Evolutionary conservation across 1,140 invertebrate genomes (phyloP).

Genomic region (Aphelinus atriplicis): DNA sequence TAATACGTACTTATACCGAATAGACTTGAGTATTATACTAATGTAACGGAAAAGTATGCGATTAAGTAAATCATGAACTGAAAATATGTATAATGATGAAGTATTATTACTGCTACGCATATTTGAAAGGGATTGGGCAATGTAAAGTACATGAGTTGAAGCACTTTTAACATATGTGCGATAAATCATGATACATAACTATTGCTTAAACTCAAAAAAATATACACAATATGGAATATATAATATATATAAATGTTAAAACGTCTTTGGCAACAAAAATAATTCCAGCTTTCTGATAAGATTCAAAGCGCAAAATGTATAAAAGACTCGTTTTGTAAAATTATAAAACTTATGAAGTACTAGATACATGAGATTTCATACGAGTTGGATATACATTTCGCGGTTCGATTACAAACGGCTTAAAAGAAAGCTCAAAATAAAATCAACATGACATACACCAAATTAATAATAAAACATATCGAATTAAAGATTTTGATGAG

Average conservation of each 20-base stretch:
- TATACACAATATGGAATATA: too few species aligned
- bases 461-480: slow-evolving; percentile 23
- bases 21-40: slow-evolving; percentile 29
- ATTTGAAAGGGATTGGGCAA: background rate
- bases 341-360: background rate
- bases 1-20: slow-evolving; percentile 40
- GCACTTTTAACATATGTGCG: slow-evolving; percentile 28
- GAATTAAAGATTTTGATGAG: slow-evolving; percentile 44
- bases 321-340: background rate
- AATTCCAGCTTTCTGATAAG: slow-evolving; percentile 39
- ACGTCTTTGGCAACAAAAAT: slow-evolving; percentile 56
- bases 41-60: slow-evolving; percentile 17
- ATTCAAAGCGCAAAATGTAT: slow-evolving; percentile 22
- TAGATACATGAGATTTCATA: background rate
- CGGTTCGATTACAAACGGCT: background rate
- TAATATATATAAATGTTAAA: background rate
- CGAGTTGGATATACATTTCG: slow-evolving; percentile 3
- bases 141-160: slow-evolving; percentile 25
- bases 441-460: slow-evolving; percentile 18
- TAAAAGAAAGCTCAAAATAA: slow-evolving; percentile 43
- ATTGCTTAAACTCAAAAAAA: too few species aligned
- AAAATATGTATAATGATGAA: slow-evolving; percentile 17
- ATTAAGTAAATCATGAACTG: slow-evolving; percentile 25
- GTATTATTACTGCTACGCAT: slow-evolving; percentile 1
- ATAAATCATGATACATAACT: slow-evolving; percentile 34